phyloP scores from a whole-genome alignment of 2,888 invertebrate genomes.

The Diaphora mendica region DNA sequence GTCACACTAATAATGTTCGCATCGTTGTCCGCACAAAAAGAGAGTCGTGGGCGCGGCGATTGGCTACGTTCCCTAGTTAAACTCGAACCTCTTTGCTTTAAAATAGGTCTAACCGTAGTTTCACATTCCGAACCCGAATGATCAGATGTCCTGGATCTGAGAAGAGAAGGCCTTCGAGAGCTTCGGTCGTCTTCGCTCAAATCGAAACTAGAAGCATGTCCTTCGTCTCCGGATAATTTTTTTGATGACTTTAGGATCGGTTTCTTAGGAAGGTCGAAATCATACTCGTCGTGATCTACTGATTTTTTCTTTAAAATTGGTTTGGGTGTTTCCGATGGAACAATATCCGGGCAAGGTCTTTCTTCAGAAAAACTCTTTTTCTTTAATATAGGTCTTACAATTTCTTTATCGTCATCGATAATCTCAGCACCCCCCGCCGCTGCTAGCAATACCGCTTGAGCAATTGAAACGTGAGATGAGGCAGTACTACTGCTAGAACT shows the following conservation, averaged over 20 bases:
- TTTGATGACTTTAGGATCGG: constrained; percentile 92
- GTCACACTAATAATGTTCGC: constrained; percentile 76
- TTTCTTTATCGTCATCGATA: constrained; percentile 86
- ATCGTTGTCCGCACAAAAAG: constrained; percentile 87
- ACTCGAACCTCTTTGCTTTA: constrained; percentile 88
- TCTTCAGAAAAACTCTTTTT: constrained; percentile 93
- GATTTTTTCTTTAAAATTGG: constrained; percentile 96
- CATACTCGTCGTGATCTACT: constrained; percentile 91
- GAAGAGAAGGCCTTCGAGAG: constrained; percentile 85
- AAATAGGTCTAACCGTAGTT: constrained; percentile 87
- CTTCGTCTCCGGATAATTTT: constrained; percentile 89
- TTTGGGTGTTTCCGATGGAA: constrained; percentile 84
- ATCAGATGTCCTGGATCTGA: constrained; percentile 84
- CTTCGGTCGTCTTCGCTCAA: constrained; percentile 85
- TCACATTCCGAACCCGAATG: constrained; percentile 86
- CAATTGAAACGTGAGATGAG: constrained; percentile 89
- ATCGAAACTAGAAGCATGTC: constrained; percentile 84
- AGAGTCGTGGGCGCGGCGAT: constrained; percentile 88
- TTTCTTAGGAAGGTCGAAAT: constrained; percentile 90
- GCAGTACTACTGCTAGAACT: constrained; percentile 88
- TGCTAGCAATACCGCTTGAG: constrained; percentile 88
- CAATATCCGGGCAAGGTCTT: constrained; percentile 83
- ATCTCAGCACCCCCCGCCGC: constrained; percentile 88
- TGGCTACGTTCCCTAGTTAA: constrained; percentile 87
- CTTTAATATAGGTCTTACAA: constrained; percentile 92